Evolutionary conservation across 2,113 vertebrate genomes (phyloP).

Genomic region (Vidua macroura): DNA sequence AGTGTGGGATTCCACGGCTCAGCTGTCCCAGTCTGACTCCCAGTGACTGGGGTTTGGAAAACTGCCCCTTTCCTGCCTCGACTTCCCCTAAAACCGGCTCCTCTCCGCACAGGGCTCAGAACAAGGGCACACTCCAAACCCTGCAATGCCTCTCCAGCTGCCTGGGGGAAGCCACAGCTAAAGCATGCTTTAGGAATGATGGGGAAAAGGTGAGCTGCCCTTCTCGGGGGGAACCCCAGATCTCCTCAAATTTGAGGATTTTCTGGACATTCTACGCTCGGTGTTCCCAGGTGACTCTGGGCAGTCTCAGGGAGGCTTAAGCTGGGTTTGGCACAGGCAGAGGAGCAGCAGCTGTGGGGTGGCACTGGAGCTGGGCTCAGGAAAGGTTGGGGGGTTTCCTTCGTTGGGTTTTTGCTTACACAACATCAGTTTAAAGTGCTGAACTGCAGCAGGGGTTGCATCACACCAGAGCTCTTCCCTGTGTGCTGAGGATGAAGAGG

Average conservation of each 20-base stretch:
- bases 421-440: not conserved
- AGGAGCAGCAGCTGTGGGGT: too few species aligned
- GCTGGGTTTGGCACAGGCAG: not conserved
- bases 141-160: not conserved
- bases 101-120: fast-evolving
- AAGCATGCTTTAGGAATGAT: too few species aligned
- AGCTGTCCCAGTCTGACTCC: not conserved
- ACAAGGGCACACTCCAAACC: fast-evolving
- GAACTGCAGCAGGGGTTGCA: fast-evolving
- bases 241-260: not conserved
- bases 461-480: not conserved
- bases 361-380: not conserved
- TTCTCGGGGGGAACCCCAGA: fast-evolving
- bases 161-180: not conserved
- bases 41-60: fast-evolving
- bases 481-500: too few species aligned
- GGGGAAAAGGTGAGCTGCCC: not conserved
- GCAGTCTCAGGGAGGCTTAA: not conserved
- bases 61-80: not conserved
- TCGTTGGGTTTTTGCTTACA: not conserved
- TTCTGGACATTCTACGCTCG: fast-evolving
- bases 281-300: not conserved
- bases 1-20: not conserved
- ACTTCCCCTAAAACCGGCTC: fast-evolving
- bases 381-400: not conserved